These are phyloP conservation scores for Crossocerus cetratus DNA, from an alignment of 2,888 invertebrate species.

Conservation along the genomic window DNA sequence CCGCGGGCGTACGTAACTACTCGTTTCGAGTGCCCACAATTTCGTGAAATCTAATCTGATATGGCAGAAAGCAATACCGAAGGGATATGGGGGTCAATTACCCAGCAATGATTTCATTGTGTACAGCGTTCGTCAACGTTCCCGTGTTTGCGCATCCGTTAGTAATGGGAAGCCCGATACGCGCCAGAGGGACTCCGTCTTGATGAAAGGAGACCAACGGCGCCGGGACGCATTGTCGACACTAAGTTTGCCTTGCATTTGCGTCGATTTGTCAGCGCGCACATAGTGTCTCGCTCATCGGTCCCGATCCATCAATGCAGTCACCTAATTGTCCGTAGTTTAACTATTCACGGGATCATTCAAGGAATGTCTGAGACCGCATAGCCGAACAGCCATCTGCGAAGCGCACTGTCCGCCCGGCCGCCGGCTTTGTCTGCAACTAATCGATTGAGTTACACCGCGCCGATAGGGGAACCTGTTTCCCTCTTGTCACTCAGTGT, in stretches of 20 bases:
- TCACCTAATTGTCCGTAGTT: conserved; percentile 54
- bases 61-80: conserved; percentile 38
- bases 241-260: conserved; percentile 49
- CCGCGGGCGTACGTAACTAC: conserved; percentile 41
- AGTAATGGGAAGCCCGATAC: conserved; percentile 48
- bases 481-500: not conserved
- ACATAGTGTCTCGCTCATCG: not conserved
- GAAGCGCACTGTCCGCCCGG: conserved; percentile 6
- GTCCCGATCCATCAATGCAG: conserved; percentile 35
- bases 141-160: conserved; percentile 57
- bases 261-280: conserved; percentile 24
- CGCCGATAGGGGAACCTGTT: not conserved
- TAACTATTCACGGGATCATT: conserved; percentile 28
- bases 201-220: conserved; percentile 38
- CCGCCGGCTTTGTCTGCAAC: conserved; percentile 26
- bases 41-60: conserved; percentile 55
- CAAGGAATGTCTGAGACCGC: conserved; percentile 34
- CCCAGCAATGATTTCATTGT: conserved; percentile 47
- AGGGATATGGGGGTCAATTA: not conserved
- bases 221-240: conserved; percentile 43
- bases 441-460: conserved; percentile 24
- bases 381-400: not conserved
- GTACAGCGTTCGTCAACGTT: conserved; percentile 57
- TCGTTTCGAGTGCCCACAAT: conserved; percentile 34
- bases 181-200: not conserved